Evolutionary conservation across 2,888 invertebrate species (phyloP).

Genomic region (Tinea trinotella): DNA sequence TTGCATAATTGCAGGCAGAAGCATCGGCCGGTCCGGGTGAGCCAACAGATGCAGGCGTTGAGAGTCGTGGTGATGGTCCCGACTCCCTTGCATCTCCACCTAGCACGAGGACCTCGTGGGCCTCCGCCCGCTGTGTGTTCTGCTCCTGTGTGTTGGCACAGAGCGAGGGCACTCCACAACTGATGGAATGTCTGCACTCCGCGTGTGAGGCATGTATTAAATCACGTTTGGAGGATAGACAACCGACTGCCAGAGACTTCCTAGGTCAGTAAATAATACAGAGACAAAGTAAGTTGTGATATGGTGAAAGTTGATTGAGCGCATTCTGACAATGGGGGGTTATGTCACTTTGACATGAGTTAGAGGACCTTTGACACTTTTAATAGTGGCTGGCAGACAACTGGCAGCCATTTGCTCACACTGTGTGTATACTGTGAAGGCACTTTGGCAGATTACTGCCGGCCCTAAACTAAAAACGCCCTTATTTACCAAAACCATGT

Average conservation of each 20-base stretch:
- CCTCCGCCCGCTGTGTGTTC: slow-evolving; percentile 68
- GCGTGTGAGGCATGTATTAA: slow-evolving; percentile 83
- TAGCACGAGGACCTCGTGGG: slow-evolving; percentile 31
- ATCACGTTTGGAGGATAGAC: slow-evolving; percentile 24
- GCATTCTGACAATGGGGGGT: no score
- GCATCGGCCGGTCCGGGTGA: slow-evolving; percentile 17
- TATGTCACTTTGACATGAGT: no score
- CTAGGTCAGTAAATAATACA: slow-evolving; percentile 38
- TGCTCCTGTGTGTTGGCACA: slow-evolving; percentile 48
- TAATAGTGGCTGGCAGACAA: no score
- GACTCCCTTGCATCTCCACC: slow-evolving; percentile 56
- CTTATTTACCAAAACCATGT: no score
- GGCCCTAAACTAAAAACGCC: no score
- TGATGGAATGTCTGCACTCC: slow-evolving; percentile 91
- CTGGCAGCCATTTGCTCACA: no score
- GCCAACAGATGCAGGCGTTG: slow-evolving; percentile 22
- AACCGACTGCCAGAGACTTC: slow-evolving; percentile 34
- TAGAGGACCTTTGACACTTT: no score
- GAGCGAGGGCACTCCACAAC: slow-evolving; percentile 76
- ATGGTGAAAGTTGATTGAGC: no score
- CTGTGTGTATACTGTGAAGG: no score
- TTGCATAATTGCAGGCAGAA: slow-evolving; percentile 16
- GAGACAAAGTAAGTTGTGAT: no score
- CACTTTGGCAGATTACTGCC: no score
- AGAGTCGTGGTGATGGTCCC: slow-evolving; percentile 29